These are phyloP conservation scores for Meloidogyne exigua DNA, from an alignment of 1,140 invertebrate species.

Conservation along the genomic window DNA sequence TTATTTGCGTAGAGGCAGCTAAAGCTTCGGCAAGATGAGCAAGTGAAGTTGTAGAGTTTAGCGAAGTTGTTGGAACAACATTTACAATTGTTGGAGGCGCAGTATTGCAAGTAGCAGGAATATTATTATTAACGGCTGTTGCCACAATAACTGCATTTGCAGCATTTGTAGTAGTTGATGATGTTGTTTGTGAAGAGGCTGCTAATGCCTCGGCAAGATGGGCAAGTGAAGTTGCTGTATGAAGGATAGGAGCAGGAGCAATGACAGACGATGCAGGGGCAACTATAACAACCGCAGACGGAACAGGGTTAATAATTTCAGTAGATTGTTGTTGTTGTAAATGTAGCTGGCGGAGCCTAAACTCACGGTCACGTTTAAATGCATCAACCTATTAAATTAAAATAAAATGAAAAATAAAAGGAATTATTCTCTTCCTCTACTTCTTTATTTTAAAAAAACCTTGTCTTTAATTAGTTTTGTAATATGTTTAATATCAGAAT, in stretches of 20 bases:
- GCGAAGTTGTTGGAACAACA: neutral
- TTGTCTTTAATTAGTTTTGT: constrained; percentile 63
- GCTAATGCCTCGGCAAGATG: neutral
- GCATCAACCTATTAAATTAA: constrained; percentile 47
- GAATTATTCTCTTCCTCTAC: too few relatives aligned
- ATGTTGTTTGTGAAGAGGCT: neutral
- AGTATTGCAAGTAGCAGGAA: neutral
- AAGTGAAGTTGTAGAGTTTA: neutral
- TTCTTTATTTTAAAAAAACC: constrained; percentile 24
- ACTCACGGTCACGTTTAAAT: constrained; percentile 61
- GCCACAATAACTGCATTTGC: neutral
- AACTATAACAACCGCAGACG: constrained; percentile 1
- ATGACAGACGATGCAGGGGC: neutral
- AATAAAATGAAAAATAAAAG: too few relatives aligned
- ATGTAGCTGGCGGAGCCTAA: constrained; percentile 45
- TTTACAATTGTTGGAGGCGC: too few relatives aligned
- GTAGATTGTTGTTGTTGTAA: neutral
- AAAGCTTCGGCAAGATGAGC: neutral
- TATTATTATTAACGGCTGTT: neutral
- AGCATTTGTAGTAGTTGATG: neutral
- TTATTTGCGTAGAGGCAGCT: neutral
- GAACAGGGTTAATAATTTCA: neutral
- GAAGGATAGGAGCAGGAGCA: neutral
- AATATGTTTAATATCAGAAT: constrained; percentile 58
- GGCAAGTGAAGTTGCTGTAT: neutral